Percentiles rank a stretch among this genome's conserved stretches.
These are phyloP conservation scores for Trematocara unimaculatum DNA, from an alignment of 2,113 vertebrate genomes.

Conservation along the genomic window DNA sequence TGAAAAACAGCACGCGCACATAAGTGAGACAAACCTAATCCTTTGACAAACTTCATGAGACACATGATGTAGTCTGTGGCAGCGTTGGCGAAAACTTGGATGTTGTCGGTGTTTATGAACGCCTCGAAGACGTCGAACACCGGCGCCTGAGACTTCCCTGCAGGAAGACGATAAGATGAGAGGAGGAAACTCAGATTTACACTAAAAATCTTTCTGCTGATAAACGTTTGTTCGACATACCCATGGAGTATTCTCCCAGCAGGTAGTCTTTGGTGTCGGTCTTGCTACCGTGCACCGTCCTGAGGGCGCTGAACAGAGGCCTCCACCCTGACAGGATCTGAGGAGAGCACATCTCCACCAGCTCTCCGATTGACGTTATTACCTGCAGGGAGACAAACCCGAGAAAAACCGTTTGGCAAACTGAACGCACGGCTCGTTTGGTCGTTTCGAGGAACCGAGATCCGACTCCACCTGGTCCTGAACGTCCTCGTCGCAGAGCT, in stretches of 20 bases:
- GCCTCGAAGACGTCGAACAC: conserved; percentile 99
- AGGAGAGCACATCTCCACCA: conserved; percentile 94
- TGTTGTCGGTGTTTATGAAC: conserved; percentile 95
- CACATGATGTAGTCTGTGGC: conserved; percentile 99
- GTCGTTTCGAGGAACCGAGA: neutral
- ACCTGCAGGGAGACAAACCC: conserved; percentile 73
- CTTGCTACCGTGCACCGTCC: conserved; percentile 88
- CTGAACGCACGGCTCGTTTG: rapidly evolving
- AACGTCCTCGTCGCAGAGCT: conserved; percentile 94
- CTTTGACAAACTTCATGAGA: conserved; percentile 99
- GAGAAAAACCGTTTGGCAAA: neutral
- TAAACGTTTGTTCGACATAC: conserved; percentile 42
- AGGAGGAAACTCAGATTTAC: neutral
- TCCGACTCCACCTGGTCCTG: conserved; percentile 85
- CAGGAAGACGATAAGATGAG: neutral
- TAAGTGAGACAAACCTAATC: conserved; percentile 78
- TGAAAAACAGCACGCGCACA: neutral
- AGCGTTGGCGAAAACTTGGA: conserved; percentile 97
- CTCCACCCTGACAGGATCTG: conserved; percentile 96
- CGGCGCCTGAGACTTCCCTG: conserved; percentile 90
- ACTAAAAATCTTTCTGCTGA: rapidly evolving
- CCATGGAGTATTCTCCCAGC: conserved; percentile 90
- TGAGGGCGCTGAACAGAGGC: conserved; percentile 92
- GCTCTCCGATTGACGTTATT: conserved; percentile 90
- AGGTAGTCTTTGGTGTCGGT: conserved; percentile 91